phyloP scores from a whole-genome alignment of 2,888 invertebrate species.

The Drosophila percnosoma region DNA sequence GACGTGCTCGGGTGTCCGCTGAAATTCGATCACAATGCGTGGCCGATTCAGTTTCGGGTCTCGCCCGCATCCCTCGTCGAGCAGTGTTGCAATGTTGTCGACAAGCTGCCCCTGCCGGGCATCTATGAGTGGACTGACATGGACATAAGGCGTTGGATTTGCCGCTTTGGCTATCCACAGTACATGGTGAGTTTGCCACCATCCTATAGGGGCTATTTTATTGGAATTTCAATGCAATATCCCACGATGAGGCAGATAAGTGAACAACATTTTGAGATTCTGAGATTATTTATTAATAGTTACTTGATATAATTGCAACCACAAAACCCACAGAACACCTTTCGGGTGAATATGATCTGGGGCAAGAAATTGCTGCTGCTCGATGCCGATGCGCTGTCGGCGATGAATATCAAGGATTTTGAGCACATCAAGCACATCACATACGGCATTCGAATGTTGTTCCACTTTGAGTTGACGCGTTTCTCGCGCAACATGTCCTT shows the following conservation, averaged over 20 bases:
- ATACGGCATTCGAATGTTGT: slow-evolving; percentile 84
- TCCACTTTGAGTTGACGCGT: slow-evolving; percentile 84
- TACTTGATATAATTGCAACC: background rate
- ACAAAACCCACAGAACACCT: slow-evolving; percentile 81
- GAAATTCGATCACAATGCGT: slow-evolving; percentile 59
- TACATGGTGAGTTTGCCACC: slow-evolving; percentile 85
- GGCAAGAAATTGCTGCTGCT: slow-evolving; percentile 85
- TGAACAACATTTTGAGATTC: background rate
- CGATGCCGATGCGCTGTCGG: slow-evolving; percentile 85
- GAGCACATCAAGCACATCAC: slow-evolving; percentile 84
- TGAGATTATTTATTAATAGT: background rate
- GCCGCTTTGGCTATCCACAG: slow-evolving; percentile 85
- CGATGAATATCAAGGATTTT: slow-evolving; percentile 86
- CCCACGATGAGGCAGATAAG: background rate
- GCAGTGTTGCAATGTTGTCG: slow-evolving; percentile 80
- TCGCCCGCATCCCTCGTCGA: slow-evolving; percentile 85
- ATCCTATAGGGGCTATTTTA: background rate
- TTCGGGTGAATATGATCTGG: slow-evolving; percentile 85
- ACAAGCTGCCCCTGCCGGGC: slow-evolving; percentile 83
- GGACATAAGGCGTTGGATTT: slow-evolving; percentile 86
- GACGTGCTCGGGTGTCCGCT: slow-evolving; percentile 9
- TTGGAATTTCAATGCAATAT: background rate
- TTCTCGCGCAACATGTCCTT: slow-evolving; percentile 54
- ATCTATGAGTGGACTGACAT: slow-evolving; percentile 85
- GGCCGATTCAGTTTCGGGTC: slow-evolving; percentile 69